A percentile compares a stretch with the other conserved stretches of the same genome.
Conservation (phyloP, 2,888 invertebrate species). For the Linhomoeus sp. region DNA sequence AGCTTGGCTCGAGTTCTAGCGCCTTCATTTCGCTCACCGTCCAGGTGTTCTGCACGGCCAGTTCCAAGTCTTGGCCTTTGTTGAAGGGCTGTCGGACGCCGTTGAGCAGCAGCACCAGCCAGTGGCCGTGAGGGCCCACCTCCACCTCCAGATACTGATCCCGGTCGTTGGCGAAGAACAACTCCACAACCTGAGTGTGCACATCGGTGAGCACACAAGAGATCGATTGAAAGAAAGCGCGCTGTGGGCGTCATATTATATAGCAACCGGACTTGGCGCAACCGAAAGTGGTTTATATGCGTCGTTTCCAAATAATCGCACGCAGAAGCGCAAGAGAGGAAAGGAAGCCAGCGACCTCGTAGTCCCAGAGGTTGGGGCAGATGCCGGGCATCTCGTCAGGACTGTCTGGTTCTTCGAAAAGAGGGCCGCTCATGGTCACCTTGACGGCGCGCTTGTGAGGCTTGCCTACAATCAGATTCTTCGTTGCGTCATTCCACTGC, state of each 20-base stretch:
- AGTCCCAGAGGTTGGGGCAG: slow-evolving; percentile 19
- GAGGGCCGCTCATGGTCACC: slow-evolving; percentile 9
- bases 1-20: too few species aligned
- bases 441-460: slow-evolving; percentile 23
- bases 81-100: slow-evolving; percentile 32
- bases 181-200: slow-evolving; percentile 32
- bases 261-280: too few species aligned
- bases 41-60: slow-evolving; percentile 17
- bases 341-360: slow-evolving; percentile 17
- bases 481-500: too few species aligned
- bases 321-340: too few species aligned
- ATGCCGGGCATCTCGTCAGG: slow-evolving; percentile 18
- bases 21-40: slow-evolving; percentile 8
- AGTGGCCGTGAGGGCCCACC: slow-evolving; percentile 34
- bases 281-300: too few species aligned
- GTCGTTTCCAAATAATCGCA: too few species aligned
- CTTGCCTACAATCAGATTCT: slow-evolving; percentile 7
- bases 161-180: slow-evolving; percentile 34
- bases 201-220: too few species aligned
- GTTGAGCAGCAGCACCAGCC: slow-evolving; percentile 31
- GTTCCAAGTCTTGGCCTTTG: slow-evolving; percentile 20
- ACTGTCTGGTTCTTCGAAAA: slow-evolving; percentile 23
- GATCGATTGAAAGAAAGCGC: too few species aligned
- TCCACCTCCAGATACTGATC: slow-evolving; percentile 35
- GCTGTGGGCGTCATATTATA: too few species aligned